These are phyloP conservation scores for Cephalopholis sonnerati DNA, from an alignment of 2,113 vertebrate genomes.

Conservation along the genomic window DNA sequence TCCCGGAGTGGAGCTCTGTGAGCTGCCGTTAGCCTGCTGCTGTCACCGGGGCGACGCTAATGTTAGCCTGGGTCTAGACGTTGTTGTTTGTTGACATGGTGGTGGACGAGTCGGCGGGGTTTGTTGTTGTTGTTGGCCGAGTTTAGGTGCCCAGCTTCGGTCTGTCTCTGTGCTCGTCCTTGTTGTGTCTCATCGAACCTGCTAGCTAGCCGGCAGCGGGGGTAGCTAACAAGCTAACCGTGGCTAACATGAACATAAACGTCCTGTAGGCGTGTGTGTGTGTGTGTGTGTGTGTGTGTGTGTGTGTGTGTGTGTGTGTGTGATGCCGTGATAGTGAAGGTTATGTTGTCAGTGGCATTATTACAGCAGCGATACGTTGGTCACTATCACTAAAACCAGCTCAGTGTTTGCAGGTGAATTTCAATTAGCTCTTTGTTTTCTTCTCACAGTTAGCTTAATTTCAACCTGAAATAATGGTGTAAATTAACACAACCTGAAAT, in stretches of 20 bases:
- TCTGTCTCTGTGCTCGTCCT: background rate
- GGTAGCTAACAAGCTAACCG: constrained; percentile 26
- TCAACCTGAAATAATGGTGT: no score
- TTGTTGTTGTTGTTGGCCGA: accelerated
- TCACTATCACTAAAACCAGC: no score
- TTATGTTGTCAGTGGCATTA: no score
- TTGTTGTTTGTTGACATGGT: background rate
- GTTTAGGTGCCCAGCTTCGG: no score
- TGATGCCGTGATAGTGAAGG: no score
- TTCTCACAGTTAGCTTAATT: no score
- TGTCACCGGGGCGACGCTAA: constrained; percentile 25
- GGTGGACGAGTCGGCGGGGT: background rate
- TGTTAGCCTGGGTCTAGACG: background rate
- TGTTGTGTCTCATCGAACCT: background rate
- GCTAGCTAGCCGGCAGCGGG: background rate
- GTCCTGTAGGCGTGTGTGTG: background rate
- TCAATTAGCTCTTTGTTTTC: no score
- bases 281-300: background rate
- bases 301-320: no score
- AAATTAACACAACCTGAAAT: no score
- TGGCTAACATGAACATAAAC: constrained; percentile 22
- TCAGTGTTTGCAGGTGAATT: no score
- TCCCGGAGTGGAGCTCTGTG: constrained; percentile 12
- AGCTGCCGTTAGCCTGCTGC: constrained; percentile 39
- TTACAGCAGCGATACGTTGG: no score